These are phyloP conservation scores for Epinotia demarniana DNA, from an alignment of 2,888 invertebrate species.

Conservation along the genomic window DNA sequence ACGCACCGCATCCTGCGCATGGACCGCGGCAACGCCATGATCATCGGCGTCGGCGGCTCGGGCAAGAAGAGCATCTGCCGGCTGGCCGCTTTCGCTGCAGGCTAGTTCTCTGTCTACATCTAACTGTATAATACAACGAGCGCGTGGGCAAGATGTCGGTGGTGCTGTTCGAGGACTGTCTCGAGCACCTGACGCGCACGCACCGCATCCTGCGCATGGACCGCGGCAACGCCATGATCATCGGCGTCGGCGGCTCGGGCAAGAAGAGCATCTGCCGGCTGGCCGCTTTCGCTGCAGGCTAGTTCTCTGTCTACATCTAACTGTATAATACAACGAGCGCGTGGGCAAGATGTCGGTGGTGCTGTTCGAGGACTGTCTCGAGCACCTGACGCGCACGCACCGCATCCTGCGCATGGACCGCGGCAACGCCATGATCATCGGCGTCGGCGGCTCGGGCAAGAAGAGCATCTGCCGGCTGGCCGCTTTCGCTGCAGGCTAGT, in stretches of 20 bases:
- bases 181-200: conserved; percentile 95
- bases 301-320: conserved; percentile 7
- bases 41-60: conserved; percentile 95
- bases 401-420: conserved; percentile 92
- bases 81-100: conserved; percentile 93
- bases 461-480: conserved; percentile 91
- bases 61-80: conserved; percentile 93
- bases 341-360: conserved; percentile 91
- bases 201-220: conserved; percentile 94
- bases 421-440: conserved; percentile 94
- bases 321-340: conserved; percentile 93
- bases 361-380: conserved; percentile 95
- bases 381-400: conserved; percentile 95
- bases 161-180: conserved; percentile 95
- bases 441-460: conserved; percentile 96
- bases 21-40: conserved; percentile 92
- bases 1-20: conserved; percentile 93
- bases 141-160: conserved; percentile 89
- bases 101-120: conserved; percentile 57
- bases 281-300: conserved; percentile 92
- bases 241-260: conserved; percentile 96
- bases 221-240: conserved; percentile 92
- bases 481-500: conserved; percentile 90
- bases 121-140: conserved; percentile 92
- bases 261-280: conserved; percentile 92